Base-by-base conservation (phyloP, 2,113 vertebrate species). In the Pandion haliaetus region DNA sequence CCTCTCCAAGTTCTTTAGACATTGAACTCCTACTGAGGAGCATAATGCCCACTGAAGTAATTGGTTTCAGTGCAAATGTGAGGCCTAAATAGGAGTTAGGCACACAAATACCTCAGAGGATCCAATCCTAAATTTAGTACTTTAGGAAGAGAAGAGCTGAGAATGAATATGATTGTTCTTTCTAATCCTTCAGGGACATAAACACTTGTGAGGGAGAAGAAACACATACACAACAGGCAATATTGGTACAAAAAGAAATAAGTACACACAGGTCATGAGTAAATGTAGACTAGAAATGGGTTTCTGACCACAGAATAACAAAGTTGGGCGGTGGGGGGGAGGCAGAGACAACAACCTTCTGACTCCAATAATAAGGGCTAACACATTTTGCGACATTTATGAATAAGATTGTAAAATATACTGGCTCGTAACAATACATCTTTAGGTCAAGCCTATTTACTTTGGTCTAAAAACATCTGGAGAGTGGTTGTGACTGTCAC, bases 51-150 rank as follows among this genome's bases (percentile, higher is more conserved):
- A 54, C 31, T 71, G 62, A 61, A 89, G 13, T 94, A 88, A 88
- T 84, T 74, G 55, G 38, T 91, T 97, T 91, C 91, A 78, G n/a
- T 67, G 83, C 29, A 55, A 96, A 58, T 81, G 14, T 77, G 72
- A 74, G 20, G 32, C 24, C 67, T 50, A 74, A 81, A 81, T 38
- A 88, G 28, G 24, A 63, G 24, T 73, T 31, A 86, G n/a, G 24
- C 44, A 85, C 19, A 65, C 15, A 82, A 61, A 82, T 72, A 52
- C 62, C 54, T 86, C n/a, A 80, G 67, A 81, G 59, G 32, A 88
- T 32, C 7, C 25, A 57, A 58, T 73, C 13, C 25, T 67, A 62
- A 65, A 3, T 89, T 74, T 74, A 76, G 17, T 52, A 23, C 12
- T 83, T 86, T 38, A 50, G 18, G 8, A 29, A 79, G 32, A 79